A percentile compares a stretch with the other conserved stretches of the same genome.
Conservation (phyloP, 2,113 vertebrate species). For the Canis aureus region DNA sequence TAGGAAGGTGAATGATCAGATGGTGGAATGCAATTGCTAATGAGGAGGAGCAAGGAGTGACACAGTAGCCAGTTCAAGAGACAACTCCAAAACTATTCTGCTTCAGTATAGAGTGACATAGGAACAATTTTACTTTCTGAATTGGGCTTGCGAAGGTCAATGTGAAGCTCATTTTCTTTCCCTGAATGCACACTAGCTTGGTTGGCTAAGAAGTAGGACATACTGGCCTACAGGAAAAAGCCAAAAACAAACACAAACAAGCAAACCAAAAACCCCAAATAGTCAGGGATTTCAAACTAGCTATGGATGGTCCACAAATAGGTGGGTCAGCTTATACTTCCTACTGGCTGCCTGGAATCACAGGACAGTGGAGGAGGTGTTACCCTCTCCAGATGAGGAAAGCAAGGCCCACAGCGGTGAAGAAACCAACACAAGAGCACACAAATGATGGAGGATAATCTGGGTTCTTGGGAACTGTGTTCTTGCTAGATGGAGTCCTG, state of each 20-base stretch:
- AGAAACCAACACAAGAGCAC: background rate
- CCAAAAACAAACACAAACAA: too few species aligned
- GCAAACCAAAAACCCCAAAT: background rate
- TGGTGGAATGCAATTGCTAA: background rate
- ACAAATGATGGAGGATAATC: background rate
- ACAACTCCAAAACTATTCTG: background rate
- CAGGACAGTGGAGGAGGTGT: background rate
- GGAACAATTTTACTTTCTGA: background rate
- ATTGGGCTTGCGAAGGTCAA: background rate
- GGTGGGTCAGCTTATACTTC: background rate
- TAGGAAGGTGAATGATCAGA: background rate
- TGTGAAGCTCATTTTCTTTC: slow-evolving; percentile 29
- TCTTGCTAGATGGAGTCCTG: background rate
- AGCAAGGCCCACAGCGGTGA: background rate
- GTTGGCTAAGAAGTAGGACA: background rate
- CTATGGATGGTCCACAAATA: background rate
- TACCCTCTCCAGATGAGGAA: background rate
- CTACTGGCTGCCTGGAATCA: background rate
- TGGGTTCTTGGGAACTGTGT: background rate
- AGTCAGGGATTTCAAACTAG: background rate
- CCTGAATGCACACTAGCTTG: background rate
- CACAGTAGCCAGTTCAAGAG: background rate
- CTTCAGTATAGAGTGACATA: background rate
- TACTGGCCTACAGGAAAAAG: background rate
- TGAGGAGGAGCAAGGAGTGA: background rate